phyloP scores from a whole-genome alignment of 2,888 invertebrate species.

The Dynastes maya region DNA sequence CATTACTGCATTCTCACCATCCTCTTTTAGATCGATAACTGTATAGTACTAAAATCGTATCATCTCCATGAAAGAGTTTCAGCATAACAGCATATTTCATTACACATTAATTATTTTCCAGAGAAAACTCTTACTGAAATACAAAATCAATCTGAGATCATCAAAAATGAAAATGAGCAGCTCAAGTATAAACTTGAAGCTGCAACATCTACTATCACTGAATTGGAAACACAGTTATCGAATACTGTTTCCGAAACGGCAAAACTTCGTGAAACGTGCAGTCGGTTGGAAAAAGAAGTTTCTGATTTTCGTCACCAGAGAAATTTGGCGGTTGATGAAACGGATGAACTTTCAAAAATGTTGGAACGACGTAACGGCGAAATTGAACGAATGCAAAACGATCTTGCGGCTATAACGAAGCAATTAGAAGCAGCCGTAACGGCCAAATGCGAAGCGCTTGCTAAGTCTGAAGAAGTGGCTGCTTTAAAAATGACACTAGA shows the following conservation, averaged over 20 bases:
- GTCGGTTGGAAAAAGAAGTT: slow-evolving; percentile 78
- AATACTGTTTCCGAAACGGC: slow-evolving; percentile 77
- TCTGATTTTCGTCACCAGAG: slow-evolving; percentile 80
- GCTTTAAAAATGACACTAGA: slow-evolving; percentile 85
- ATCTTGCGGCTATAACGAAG: slow-evolving; percentile 79
- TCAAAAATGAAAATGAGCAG: slow-evolving; percentile 78
- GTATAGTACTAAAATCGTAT: too few species aligned
- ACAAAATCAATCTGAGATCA: slow-evolving; percentile 73
- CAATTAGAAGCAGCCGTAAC: slow-evolving; percentile 84
- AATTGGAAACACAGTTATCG: slow-evolving; percentile 78
- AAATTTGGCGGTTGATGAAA: slow-evolving; percentile 82
- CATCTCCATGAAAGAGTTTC: too few species aligned
- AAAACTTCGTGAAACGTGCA: slow-evolving; percentile 77
- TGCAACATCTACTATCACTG: slow-evolving; percentile 76
- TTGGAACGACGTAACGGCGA: slow-evolving; percentile 82
- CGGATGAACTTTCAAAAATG: slow-evolving; percentile 81
- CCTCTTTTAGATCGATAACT: too few species aligned
- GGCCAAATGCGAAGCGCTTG: slow-evolving; percentile 88
- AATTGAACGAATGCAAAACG: slow-evolving; percentile 81
- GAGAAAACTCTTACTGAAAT: slow-evolving; percentile 75
- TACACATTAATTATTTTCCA: slow-evolving; percentile 59
- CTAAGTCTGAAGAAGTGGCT: slow-evolving; percentile 85
- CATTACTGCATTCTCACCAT: too few species aligned
- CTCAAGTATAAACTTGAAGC: slow-evolving; percentile 76
- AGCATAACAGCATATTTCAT: slow-evolving; percentile 3